These are phyloP conservation scores for Trichopria drosophilae DNA, from an alignment of 2,888 invertebrate species.

Conservation along the genomic window DNA sequence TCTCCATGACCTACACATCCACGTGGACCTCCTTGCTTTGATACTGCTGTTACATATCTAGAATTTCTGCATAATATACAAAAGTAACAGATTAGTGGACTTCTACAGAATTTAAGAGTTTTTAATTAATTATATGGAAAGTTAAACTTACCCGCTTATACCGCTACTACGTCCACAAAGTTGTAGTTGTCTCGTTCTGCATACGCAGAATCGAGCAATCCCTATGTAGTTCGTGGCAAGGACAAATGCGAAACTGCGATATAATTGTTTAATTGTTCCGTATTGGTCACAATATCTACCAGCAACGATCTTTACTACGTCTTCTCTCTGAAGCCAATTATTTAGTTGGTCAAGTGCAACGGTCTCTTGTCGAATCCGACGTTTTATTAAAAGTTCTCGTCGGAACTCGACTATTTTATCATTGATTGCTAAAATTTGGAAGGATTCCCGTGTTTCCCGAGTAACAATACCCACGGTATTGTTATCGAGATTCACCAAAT, in stretches of 20 bases:
- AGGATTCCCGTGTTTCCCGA: conserved; percentile 64
- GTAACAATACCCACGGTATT: conserved; percentile 67
- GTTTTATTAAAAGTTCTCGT: conserved; percentile 63
- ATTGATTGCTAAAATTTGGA: conserved; percentile 65
- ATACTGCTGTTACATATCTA: no score
- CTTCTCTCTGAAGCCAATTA: conserved; percentile 63
- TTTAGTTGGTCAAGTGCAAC: conserved; percentile 64
- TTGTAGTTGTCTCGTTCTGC: conserved; percentile 62
- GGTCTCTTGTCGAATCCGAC: conserved; percentile 61
- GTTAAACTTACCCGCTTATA: conserved; percentile 18
- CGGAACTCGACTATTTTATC: conserved; percentile 63
- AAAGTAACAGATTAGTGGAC: no score
- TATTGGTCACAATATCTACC: conserved; percentile 62
- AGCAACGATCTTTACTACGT: conserved; percentile 65
- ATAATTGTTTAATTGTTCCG: conserved; percentile 66
- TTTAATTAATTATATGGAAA: no score
- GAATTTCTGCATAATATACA: no score
- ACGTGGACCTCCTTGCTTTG: no score
- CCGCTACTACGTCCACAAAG: conserved; percentile 58
- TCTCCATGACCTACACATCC: no score
- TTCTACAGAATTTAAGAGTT: no score
- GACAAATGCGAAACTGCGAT: conserved; percentile 64
- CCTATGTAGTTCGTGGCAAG: conserved; percentile 64
- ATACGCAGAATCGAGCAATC: conserved; percentile 67
- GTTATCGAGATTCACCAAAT: conserved; percentile 63